Base-by-base conservation (phyloP, 2,113 vertebrate genomes). In the Paralichthys olivaceus region DNA sequence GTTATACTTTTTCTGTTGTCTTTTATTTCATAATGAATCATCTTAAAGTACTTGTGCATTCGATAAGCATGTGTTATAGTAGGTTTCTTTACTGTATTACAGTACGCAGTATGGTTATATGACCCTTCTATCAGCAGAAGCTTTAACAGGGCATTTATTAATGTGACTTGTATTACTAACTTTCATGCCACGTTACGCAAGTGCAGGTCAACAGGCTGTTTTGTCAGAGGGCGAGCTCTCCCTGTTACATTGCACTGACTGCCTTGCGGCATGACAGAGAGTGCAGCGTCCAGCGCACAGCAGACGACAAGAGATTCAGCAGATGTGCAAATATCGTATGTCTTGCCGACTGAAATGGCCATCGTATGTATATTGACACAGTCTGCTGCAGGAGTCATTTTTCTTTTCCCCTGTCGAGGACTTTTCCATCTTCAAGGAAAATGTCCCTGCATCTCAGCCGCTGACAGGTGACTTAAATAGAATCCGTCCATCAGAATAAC, bases 251-350 rank as follows among this genome's bases (percentile, higher is more conserved):
- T 80, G 66, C 57, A 79, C 56, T 26, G 53, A 25, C 75, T 51
- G 69, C 68, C 56, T 26, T 1, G 51, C 17, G 20, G 57, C 60
- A 9, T 54, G 65, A 76, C 49, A 32, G 56, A 1, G 56, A 75
- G 80, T 29, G 26, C 57, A 23, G 75, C 75, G 47, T 61, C 56
- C 77, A 20, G 56, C 17, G 14, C 4, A 19, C 49, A 37, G 72
- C 54, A 26, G 28, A 79, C 67, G 79, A 83, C 80, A 91, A 93
- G 91, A 84, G 89, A 84, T 93, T 90, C 80, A 93, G 82, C 91
- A 92, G 93, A 94, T 92, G 94, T 92, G 86, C 85, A 72, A 73
- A 86, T 90, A 94, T 94, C 89, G 12, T 73, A 75, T 94, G 89
- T 93, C 91, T 78, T 86, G 51, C 74, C 79, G 81, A 84, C 89